Evolutionary conservation across 2,888 invertebrate genomes (phyloP), one percentile per base, ranked within the genome.

Genomic region (Ectobius pallidus): DNA sequence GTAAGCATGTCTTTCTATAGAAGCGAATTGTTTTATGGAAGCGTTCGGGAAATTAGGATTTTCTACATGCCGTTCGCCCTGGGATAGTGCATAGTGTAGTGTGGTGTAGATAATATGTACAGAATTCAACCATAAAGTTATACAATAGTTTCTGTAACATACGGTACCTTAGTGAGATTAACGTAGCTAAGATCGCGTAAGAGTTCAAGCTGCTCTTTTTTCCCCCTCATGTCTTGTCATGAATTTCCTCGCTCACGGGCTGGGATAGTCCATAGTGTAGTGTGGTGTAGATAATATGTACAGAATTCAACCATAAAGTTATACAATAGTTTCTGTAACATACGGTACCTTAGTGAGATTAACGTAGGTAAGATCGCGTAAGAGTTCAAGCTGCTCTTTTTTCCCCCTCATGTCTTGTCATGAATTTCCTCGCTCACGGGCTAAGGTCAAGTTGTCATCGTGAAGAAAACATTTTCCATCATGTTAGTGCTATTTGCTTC

Each of bases 401-500:
- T 58, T n/a, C 46, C 52, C 25, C 9, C 52, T 52, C 52, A 30
- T 34, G 11, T 7, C 34, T 7, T 34, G 11, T 30, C 58, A 58
- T n/a, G 58, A n/a, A 58, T 30, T 58, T 58, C 30, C 58, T 58
- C 27, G 58, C 58, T 58, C 27, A 30, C 32, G 58, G 58, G 58
- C 58, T 58, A 58, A 58, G 58, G 58, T 58, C 58, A 58, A 58
- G 58, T 58, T 32, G 58, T 58, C 58, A 25, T 58, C 58, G 27
- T 30, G 58, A 18, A 58, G 58, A 30, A 58, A 58, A 65, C 65
- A 65, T 65, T 65, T 65, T 65, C 65, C 65, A 44, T 44, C 71
- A 63, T 63, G 71, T 63, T 62, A 34, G 63, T 58, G 32, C 71
- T 71, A 71, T 71, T 71, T 71, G 71, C 71, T 63, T 71, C 63